These are phyloP conservation scores for Choristoneura rosaceana DNA, from an alignment of 2,888 invertebrate genomes.

Conservation along the genomic window DNA sequence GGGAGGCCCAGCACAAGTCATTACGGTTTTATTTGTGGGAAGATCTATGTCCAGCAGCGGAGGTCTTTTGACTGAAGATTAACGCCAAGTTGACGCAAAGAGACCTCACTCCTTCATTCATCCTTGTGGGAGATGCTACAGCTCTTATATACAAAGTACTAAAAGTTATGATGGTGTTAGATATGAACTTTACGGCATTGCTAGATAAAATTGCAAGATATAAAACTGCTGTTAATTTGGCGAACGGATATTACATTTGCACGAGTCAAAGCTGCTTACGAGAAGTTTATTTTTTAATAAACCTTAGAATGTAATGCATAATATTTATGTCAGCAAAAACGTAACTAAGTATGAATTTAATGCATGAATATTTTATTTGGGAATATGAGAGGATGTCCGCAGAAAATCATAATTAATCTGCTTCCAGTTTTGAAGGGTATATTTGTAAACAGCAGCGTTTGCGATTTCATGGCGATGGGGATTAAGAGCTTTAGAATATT, in stretches of 20 bases:
- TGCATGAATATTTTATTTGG: slow-evolving; percentile 17
- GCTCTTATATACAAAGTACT: neutral
- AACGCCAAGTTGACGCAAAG: too few species aligned
- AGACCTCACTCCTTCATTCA: too few species aligned
- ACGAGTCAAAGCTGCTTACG: neutral
- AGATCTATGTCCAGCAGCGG: too few species aligned
- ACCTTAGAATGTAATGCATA: neutral
- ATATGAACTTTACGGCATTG: neutral
- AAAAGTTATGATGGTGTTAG: neutral
- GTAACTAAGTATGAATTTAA: neutral
- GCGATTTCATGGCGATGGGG: slow-evolving; percentile 44
- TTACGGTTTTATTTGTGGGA: too few species aligned
- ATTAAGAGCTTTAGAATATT: slow-evolving; percentile 43
- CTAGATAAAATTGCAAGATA: neutral
- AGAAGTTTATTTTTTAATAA: neutral
- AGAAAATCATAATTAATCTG: slow-evolving; percentile 43
- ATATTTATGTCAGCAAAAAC: neutral
- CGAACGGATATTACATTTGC: slow-evolving; percentile 13
- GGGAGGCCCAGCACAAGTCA: too few species aligned
- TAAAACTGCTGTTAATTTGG: slow-evolving; percentile 8
- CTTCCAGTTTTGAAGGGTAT: slow-evolving; percentile 36
- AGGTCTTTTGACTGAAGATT: too few species aligned
- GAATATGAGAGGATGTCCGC: slow-evolving; percentile 10
- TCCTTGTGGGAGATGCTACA: neutral
- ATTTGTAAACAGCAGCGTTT: slow-evolving; percentile 37